phyloP scores from a whole-genome alignment of 2,113 vertebrate species.

The Nesogale talazaci region DNA sequence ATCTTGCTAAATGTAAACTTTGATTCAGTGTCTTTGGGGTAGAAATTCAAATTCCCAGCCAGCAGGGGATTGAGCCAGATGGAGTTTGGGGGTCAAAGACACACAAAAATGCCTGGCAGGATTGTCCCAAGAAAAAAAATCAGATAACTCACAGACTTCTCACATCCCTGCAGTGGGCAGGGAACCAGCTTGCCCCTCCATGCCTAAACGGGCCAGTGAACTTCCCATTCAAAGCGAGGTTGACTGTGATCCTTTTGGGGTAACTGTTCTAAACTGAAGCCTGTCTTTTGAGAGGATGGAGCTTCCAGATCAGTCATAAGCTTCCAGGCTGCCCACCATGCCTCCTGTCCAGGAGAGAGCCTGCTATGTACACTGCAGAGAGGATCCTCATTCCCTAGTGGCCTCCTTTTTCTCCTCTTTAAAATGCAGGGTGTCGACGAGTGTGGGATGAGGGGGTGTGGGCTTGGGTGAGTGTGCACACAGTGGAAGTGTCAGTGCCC shows the following conservation, averaged over 20 bases:
- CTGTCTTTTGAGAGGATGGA: fast-evolving
- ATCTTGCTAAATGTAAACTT: neutral
- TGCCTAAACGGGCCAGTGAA: neutral
- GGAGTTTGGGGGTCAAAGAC: neutral
- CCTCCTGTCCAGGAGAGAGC: neutral
- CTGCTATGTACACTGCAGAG: neutral
- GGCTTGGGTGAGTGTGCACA: too few species aligned
- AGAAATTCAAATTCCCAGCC: neutral
- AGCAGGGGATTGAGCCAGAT: neutral
- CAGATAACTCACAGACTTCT: fast-evolving
- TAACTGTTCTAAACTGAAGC: neutral
- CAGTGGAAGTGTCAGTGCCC: neutral
- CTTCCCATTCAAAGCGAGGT: neutral
- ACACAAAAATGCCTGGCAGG: neutral
- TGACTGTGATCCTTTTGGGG: neutral
- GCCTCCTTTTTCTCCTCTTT: neutral
- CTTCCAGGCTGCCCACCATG: neutral
- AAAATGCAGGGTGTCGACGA: neutral
- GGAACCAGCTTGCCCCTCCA: neutral
- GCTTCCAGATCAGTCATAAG: neutral
- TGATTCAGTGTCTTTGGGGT: neutral
- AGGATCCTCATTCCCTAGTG: neutral
- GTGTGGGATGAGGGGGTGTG: neutral
- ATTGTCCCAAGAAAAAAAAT: neutral
- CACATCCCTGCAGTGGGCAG: neutral